Evolutionary conservation across 2,888 invertebrate genomes (phyloP).

Genomic region (Oscheius sp.): DNA sequence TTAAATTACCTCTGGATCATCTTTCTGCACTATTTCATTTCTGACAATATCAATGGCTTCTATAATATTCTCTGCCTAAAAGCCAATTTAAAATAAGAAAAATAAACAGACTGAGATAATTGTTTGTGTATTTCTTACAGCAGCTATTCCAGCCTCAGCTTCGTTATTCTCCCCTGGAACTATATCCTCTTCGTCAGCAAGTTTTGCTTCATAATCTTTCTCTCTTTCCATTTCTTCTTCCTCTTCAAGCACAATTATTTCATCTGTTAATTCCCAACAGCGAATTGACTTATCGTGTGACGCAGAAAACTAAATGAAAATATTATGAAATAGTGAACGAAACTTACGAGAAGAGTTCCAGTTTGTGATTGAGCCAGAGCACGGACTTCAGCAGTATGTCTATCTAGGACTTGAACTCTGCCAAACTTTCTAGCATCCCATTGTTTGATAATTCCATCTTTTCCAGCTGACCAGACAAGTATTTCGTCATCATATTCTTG

Average conservation of each 20-base stretch:
- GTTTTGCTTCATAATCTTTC: slow-evolving; percentile 73
- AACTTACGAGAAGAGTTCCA: slow-evolving; percentile 58
- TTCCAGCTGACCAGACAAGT: slow-evolving; percentile 89
- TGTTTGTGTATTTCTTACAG: slow-evolving; percentile 83
- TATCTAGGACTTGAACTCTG: slow-evolving; percentile 85
- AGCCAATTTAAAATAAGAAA: neutral
- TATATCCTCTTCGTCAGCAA: slow-evolving; percentile 72
- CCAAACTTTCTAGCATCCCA: slow-evolving; percentile 95
- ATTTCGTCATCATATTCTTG: too few relatives aligned
- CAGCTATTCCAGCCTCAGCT: slow-evolving; percentile 79
- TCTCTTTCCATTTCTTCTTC: slow-evolving; percentile 78
- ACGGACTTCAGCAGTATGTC: slow-evolving; percentile 62
- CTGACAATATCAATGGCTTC: slow-evolving; percentile 85
- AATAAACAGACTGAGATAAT: slow-evolving; percentile 76
- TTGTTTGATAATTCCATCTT: slow-evolving; percentile 88
- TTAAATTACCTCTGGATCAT: slow-evolving; percentile 43
- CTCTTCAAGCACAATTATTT: slow-evolving; percentile 90
- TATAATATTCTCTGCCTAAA: slow-evolving; percentile 84
- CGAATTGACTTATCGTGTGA: slow-evolving; percentile 88
- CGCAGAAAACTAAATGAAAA: slow-evolving; percentile 75
- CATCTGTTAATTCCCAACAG: slow-evolving; percentile 84
- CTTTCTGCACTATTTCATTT: slow-evolving; percentile 46
- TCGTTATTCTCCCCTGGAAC: slow-evolving; percentile 75
- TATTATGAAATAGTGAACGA: neutral
- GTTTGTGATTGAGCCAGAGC: slow-evolving; percentile 54